Evolutionary conservation across 1,140 invertebrate species (phyloP), one percentile per base, ranked within the genome.

Genomic region (Temnothorax curvispinosus): DNA sequence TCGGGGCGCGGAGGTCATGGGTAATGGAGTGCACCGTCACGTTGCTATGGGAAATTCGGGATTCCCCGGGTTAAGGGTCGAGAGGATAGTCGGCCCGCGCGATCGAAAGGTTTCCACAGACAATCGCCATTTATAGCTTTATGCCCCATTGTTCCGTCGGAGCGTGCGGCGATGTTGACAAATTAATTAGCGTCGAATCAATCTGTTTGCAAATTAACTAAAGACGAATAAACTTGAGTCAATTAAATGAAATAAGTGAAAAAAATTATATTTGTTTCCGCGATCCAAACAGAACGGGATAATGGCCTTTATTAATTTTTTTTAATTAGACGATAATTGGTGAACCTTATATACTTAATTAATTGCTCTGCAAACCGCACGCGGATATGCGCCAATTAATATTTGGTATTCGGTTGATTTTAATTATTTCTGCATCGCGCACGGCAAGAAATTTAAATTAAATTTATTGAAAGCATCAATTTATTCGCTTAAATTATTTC

Each of bases 11-110:
- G 92, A 92, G 92, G 92, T 92, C 91, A 92, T 89, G 90, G 90
- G 91, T 92, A 92, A 92, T 92, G 90, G 86, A 88, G 91, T 91
- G 88, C 87, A 91, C 87, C 90, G 87, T 90, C 87, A 92, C 82
- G 89, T 85, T 91, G 91, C 88, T 87, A 92, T 92, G 88, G 88
- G 88, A 90, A 92, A 90, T 91, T 89, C 78, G 80, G 84, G 78
- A 91, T 88, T 91, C 74, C 86, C 86, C 60, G 81, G 88, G 65
- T 87, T 69, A 88, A 90, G 87, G 74, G 78, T 87, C 58, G 11
- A 64, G 35, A 85, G 50, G 56, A 75, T 58, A 72, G 67, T 60
- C 56, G 74, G 58, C 32, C 21, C 27, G 27, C 27, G 38, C 47
- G 64, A 67, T 56, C 60, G 77, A 80, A 80, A 80, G 77, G 35